Conservation (phyloP, 2,888 invertebrate species). For the Dysmachus trigonus region DNA sequence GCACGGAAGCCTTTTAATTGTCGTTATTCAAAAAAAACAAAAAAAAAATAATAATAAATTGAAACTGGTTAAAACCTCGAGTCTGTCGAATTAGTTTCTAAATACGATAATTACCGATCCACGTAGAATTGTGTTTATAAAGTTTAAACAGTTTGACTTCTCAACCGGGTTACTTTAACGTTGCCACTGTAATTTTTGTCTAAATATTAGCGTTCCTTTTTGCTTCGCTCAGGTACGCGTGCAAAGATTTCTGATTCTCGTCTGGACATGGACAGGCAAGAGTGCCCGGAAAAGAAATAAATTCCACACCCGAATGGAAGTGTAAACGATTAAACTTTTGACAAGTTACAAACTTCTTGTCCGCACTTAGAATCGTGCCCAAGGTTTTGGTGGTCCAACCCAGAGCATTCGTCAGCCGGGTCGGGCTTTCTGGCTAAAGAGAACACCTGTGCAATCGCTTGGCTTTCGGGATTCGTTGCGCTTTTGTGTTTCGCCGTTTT, state of each 20-base stretch:
- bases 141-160: constrained; percentile 53
- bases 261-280: not conserved
- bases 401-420: not conserved
- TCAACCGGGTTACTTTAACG: not conserved
- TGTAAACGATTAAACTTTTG: constrained; percentile 33
- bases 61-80: constrained; percentile 51
- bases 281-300: not conserved
- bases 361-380: constrained; percentile 2
- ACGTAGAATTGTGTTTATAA: constrained; percentile 52
- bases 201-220: not conserved
- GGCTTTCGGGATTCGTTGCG: not conserved
- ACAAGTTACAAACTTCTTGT: constrained; percentile 26
- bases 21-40: not conserved
- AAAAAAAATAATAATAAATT: not conserved
- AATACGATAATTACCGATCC: constrained; percentile 63
- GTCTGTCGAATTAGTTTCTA: constrained; percentile 62
- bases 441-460: constrained; percentile 13
- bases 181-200: not conserved
- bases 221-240: not conserved
- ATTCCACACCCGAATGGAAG: constrained; percentile 7
- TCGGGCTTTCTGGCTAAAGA: not conserved
- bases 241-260: not conserved
- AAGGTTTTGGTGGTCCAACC: not conserved
- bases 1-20: not conserved
- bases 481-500: not conserved